These are phyloP conservation scores for Apocheima hispidaria DNA, from an alignment of 2,888 invertebrate species.

Conservation along the genomic window DNA sequence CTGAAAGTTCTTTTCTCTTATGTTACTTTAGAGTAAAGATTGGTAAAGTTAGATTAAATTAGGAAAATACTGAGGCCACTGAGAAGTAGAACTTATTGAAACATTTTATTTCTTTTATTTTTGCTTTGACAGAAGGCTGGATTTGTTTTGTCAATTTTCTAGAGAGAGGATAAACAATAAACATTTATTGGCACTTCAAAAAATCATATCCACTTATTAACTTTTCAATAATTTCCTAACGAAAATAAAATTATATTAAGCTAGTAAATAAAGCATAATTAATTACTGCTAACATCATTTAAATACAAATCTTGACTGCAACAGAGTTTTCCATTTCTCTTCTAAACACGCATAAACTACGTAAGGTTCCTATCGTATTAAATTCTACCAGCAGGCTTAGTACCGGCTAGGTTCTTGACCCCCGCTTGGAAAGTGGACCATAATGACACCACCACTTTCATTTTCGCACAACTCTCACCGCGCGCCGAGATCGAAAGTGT, in stretches of 20 bases:
- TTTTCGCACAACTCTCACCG: slow-evolving; percentile 87
- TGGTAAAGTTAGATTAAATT: slow-evolving; percentile 11
- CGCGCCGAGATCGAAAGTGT: slow-evolving; percentile 84
- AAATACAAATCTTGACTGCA: background rate
- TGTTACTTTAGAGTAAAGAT: slow-evolving; percentile 3
- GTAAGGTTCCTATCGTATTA: slow-evolving; percentile 60
- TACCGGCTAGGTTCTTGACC: slow-evolving; percentile 79
- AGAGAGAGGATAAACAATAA: no score
- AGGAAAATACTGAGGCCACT: background rate
- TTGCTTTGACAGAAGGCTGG: background rate
- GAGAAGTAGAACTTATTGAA: background rate
- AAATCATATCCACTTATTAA: no score
- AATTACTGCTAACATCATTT: slow-evolving; percentile 1
- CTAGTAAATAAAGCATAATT: background rate
- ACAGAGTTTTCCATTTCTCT: slow-evolving; percentile 20
- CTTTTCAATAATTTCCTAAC: no score
- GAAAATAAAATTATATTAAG: no score
- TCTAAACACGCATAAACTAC: slow-evolving; percentile 38
- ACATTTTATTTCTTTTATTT: background rate
- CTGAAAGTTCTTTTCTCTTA: slow-evolving; percentile 9
- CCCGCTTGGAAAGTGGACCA: slow-evolving; percentile 82
- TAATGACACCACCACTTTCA: slow-evolving; percentile 86
- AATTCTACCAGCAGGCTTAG: slow-evolving; percentile 61
- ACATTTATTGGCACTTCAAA: no score
- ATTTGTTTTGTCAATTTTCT: no score